Base-by-base conservation (phyloP, 2,113 vertebrate species). In the Periophthalmus modestus region DNA sequence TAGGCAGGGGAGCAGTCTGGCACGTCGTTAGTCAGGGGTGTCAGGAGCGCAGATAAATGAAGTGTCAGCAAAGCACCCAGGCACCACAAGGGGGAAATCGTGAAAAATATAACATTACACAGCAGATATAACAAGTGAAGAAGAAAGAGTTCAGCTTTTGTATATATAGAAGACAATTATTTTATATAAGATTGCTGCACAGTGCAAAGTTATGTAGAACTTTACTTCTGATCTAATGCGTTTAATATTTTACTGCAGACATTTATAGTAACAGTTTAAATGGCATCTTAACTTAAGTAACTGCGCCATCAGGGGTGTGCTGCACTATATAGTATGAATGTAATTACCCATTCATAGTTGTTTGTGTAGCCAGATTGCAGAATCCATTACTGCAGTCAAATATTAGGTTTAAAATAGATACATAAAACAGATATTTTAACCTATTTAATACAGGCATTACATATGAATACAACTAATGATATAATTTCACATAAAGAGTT, bases 21-120 rank as follows among this genome's bases (percentile, higher is more conserved):
- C 88, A 88, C 62, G 79, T 91, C 89, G 65, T 92, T 90, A 90
- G 82, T 91, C 90, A 89, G 81, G 67, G 74, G 71, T 72, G 88
- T 89, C 90, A 84, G 76, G 86, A 68, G 58, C 71, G 52, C 66
- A 90, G 85, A 89, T 75, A 85, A 85, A 91, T 89, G 84, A 89
- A 82, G 85, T 78, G 88, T 86, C 87, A 83, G 84, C 71, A 82
- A 69, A 83, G 75, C 69, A 81, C 48, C 62, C 66, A 82, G 81
- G 77, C 61, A 65, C 34, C 33, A 74, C 75, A 73, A 69, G 68
- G 46, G 69, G 65, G 50, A 66, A 65, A 57, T 3, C 28, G 67
- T 68, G 66, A 57, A 68, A 84, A 63, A 75, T 61, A 9, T 7
- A 54, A 52, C 1, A 18, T 7, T 6, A 52, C 6, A 54, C 5